These are phyloP conservation scores for Pemphigus obesinymphae DNA, from an alignment of 1,140 invertebrate species.

Conservation along the genomic window DNA sequence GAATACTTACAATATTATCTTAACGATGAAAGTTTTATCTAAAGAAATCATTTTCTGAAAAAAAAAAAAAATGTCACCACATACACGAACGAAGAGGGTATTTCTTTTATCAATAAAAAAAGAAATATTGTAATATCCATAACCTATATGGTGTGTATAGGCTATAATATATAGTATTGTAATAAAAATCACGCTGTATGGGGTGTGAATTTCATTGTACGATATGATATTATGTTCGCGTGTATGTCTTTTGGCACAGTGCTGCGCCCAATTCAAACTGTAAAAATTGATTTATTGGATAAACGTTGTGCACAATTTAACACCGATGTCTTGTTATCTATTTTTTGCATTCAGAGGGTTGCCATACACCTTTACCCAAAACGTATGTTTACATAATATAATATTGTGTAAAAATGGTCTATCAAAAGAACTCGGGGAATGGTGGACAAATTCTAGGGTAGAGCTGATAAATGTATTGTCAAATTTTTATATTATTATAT, in stretches of 20 bases:
- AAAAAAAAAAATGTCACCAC: background rate
- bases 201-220: conserved; percentile 23
- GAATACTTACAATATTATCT: background rate
- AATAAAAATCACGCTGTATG: background rate
- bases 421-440: background rate
- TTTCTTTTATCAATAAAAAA: background rate
- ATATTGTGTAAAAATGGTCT: background rate
- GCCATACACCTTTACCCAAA: background rate
- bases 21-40: background rate
- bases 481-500: background rate
- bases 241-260: conserved; percentile 44
- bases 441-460: background rate
- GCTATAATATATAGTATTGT: conserved; percentile 1
- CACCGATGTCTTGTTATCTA: conserved; percentile 48
- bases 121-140: background rate
- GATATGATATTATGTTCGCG: conserved; percentile 1
- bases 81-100: too few species aligned
- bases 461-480: background rate
- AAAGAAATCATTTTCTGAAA: background rate
- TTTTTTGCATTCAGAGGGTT: background rate
- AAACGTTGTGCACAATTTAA: conserved; percentile 49
- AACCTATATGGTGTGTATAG: background rate
- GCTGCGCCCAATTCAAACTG: conserved; percentile 50
- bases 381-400: conserved; percentile 15
- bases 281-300: conserved; percentile 51